Evolutionary conservation across 1,140 invertebrate species (phyloP), one percentile per base, ranked within the genome.

Genomic region (Luehdorfia chinensis): DNA sequence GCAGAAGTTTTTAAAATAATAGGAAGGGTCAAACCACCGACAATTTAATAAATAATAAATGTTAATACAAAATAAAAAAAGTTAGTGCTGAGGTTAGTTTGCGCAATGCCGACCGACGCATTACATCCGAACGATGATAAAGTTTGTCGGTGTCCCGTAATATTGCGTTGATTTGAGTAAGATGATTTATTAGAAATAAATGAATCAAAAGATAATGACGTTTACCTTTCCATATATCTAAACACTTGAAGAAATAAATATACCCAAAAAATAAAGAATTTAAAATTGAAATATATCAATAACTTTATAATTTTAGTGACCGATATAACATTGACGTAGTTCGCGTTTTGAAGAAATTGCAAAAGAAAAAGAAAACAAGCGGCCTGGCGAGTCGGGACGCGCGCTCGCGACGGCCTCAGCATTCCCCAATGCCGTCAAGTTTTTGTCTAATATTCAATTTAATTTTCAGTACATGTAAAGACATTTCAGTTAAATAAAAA

Each of bases 121-220:
- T 58, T 67, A 77, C 77, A 85, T 85, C 78, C 81, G 78, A n/a
- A n/a, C n/a, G n/a, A 61, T 75, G 81, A 85, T 85, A 85, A 85
- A 85, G 70, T 85, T 85, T 85, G 81, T 85, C 81, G 81, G 78
- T 65, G 45, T 43, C 25, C 13, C n/a, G 28, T 11, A 31, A 43
- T 13, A 43, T 28, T 15, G 39, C 39, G 23, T 27, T 30, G n/a
- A 11, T 31, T 7, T 31, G 4, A 11, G 9, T 2, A 19, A 39
- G 13, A 39, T 23, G 2, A 28, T 28, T 37, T 37, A 23, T 21
- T 11, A 34, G 7, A 34, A 13, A 45, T 36, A 44, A 37, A 9
- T 5, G 32, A 15, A 36, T 9, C 11, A 12, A 21, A 6, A 13
- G 4, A n/a, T n/a, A n/a, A n/a, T n/a, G n/a, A n/a, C n/a, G n/a